phyloP scores from a whole-genome alignment of 2,113 vertebrate species.

The Sterna hirundo region DNA sequence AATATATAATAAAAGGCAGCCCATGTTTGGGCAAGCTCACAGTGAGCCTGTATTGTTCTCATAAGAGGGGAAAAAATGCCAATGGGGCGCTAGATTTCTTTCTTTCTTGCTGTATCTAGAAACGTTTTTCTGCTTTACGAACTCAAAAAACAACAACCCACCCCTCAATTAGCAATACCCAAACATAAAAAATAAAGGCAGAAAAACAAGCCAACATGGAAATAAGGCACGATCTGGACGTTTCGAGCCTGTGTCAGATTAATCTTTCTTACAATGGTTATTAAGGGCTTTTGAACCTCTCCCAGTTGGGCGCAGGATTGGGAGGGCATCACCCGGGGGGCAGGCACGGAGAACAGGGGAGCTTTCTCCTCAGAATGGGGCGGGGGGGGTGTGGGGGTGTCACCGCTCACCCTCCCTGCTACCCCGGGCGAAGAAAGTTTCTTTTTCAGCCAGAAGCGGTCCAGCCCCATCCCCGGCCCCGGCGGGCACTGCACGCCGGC shows the following conservation, averaged over 20 bases:
- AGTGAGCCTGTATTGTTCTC: conserved; percentile 34
- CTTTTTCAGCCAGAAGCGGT: neutral
- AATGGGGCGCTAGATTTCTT: neutral
- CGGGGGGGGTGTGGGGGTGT: neutral
- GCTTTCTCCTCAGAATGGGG: neutral
- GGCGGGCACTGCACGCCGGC: rapidly evolving
- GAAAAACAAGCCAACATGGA: neutral
- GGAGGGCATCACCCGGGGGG: neutral
- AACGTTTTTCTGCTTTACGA: neutral
- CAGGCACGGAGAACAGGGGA: neutral
- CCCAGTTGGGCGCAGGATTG: neutral
- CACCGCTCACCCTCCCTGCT: neutral
- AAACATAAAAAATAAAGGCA: neutral
- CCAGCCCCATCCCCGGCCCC: neutral
- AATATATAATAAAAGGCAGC: neutral
- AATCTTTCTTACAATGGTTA: neutral
- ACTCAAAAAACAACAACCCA: neutral
- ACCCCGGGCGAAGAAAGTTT: neutral
- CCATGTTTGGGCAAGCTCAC: conserved; percentile 38
- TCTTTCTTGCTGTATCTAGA: neutral
- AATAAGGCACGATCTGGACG: neutral
- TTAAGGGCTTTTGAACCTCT: neutral
- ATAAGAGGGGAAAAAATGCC: neutral
- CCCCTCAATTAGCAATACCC: neutral
- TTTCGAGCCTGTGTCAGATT: neutral